Conservation (phyloP, 2,888 invertebrate genomes). For the Thereva unica region DNA sequence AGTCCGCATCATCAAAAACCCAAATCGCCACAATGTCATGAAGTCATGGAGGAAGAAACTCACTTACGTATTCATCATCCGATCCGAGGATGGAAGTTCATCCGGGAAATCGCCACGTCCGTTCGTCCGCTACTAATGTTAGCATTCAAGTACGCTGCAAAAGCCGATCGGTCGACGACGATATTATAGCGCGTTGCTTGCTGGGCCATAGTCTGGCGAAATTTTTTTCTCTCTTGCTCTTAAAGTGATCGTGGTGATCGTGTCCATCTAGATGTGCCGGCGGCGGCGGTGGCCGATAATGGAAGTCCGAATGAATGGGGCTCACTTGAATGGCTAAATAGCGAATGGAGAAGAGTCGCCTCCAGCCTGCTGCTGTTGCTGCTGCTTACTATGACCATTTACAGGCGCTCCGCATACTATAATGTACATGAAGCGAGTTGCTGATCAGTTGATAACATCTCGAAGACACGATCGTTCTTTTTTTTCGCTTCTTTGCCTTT, state of each 20-base stretch:
- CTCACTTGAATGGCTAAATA: conserved; percentile 16
- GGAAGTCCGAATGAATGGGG: conserved; percentile 17
- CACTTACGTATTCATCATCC: conserved; percentile 41
- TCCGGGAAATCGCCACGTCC: conserved; percentile 43
- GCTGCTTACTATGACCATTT: too few relatives aligned
- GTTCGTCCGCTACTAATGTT: conserved; percentile 24
- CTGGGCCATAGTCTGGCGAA: conserved; percentile 4
- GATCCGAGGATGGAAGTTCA: conserved; percentile 41
- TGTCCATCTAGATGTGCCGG: neutral
- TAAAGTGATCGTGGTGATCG: neutral
- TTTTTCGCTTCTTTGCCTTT: too few relatives aligned
- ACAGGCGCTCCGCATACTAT: too few relatives aligned
- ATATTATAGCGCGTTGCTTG: neutral
- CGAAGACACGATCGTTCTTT: too few relatives aligned
- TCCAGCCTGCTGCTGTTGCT: too few relatives aligned
- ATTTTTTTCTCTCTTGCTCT: conserved; percentile 16
- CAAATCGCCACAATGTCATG: too few relatives aligned
- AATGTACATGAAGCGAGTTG: too few relatives aligned
- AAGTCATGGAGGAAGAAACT: conserved; percentile 26
- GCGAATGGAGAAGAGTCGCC: too few relatives aligned
- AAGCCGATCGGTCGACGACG: neutral
- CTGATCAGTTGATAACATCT: too few relatives aligned
- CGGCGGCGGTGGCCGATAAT: neutral
- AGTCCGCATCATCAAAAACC: too few relatives aligned
- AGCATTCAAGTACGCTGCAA: conserved; percentile 25